phyloP scores from a whole-genome alignment of 2,888 invertebrate genomes.

The Odiellus spinosus region DNA sequence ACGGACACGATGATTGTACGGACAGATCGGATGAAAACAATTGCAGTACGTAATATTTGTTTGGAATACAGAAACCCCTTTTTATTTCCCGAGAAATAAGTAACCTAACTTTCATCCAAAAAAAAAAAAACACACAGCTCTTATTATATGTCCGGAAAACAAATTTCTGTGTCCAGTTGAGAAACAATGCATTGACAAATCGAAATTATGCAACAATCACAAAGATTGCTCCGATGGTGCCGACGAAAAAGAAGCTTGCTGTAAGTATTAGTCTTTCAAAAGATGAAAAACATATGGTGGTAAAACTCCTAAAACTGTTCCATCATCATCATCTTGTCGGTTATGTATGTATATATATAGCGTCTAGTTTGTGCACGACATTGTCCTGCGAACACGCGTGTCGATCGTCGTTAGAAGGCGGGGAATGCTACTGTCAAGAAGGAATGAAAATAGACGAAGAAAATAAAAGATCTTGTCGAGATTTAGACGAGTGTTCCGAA shows the following conservation, averaged over 20 bases:
- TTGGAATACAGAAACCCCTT: neutral
- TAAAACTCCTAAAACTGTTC: neutral
- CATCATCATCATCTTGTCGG: conserved; percentile 1
- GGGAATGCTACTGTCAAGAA: conserved; percentile 71
- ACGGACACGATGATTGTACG: conserved; percentile 55
- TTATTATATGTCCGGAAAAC: conserved; percentile 70
- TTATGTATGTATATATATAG: conserved; percentile 32
- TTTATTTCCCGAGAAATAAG: no score
- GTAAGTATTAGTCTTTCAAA: conserved; percentile 47
- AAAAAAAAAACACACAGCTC: conserved; percentile 31
- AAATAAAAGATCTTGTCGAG: conserved; percentile 64
- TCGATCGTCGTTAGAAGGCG: conserved; percentile 73
- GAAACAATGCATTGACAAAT: conserved; percentile 72
- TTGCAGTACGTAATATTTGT: conserved; percentile 38
- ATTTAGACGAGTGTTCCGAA: conserved; percentile 57
- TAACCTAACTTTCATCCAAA: neutral
- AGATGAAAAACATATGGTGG: neutral
- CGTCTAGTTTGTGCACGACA: conserved; percentile 60
- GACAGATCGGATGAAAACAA: conserved; percentile 79
- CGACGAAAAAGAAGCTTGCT: conserved; percentile 74
- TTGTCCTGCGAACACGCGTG: conserved; percentile 82
- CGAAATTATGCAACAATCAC: conserved; percentile 77
- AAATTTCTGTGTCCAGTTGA: conserved; percentile 75
- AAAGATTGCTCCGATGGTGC: conserved; percentile 78
- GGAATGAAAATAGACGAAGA: conserved; percentile 68